These are phyloP conservation scores for Penaeus vannamei DNA, from an alignment of 1,140 invertebrate genomes.

Conservation along the genomic window DNA sequence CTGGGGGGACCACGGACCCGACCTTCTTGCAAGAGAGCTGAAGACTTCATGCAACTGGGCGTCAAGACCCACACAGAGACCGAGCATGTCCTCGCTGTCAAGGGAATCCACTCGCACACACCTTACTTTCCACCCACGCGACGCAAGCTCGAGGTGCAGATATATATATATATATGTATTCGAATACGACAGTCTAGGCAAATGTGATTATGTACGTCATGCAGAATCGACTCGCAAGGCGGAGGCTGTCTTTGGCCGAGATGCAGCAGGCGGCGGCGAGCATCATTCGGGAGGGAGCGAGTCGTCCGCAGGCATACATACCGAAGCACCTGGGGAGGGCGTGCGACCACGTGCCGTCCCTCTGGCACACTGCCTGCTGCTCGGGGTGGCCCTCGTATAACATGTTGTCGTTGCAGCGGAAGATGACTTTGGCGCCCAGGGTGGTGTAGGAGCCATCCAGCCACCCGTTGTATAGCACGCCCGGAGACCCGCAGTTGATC, in stretches of 20 bases:
- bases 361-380: constrained; percentile 72
- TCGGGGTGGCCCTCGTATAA: constrained; percentile 72
- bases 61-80: no score
- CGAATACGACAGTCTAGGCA: constrained; percentile 5
- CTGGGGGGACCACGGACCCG: no score
- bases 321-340: constrained; percentile 75
- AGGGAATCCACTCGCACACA: not conserved
- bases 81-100: no score
- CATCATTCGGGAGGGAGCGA: constrained; percentile 1
- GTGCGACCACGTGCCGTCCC: constrained; percentile 75
- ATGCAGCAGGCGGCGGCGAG: constrained; percentile 22
- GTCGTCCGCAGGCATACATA: constrained; percentile 68
- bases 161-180: no score
- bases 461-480: constrained; percentile 75
- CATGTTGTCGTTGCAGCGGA: constrained; percentile 75
- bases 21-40: no score
- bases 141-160: not conserved
- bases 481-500: constrained; percentile 76
- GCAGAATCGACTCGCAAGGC: not conserved
- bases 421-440: constrained; percentile 75
- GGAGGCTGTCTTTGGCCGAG: constrained; percentile 1
- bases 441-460: constrained; percentile 75
- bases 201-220: not conserved
- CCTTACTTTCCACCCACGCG: not conserved
- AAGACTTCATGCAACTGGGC: no score